Percentiles rank a stretch among this genome's conserved stretches.
Conservation (phyloP, 2,797 vertebrate genomes). For the Adelosebastes latens region DNA sequence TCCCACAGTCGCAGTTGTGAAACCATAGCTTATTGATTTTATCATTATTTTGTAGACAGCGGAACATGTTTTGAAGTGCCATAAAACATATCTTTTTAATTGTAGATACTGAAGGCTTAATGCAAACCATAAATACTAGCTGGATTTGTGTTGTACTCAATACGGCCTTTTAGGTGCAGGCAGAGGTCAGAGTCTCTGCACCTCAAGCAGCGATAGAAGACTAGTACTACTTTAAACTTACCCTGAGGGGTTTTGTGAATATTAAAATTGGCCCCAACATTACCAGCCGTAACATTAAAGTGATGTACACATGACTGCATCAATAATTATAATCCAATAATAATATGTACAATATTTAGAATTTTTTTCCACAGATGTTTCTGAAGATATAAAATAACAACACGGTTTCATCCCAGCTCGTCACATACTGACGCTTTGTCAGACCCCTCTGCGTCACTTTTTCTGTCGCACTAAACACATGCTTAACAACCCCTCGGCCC, state of each 20-base stretch:
- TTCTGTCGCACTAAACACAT: too few relatives aligned
- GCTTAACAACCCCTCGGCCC: too few relatives aligned
- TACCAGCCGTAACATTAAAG: neutral
- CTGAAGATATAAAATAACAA: too few relatives aligned
- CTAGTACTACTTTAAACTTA: neutral
- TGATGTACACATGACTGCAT: neutral
- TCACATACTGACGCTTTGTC: too few relatives aligned
- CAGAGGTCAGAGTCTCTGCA: neutral
- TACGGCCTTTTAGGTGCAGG: neutral
- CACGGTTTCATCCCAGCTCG: too few relatives aligned
- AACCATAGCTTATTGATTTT: neutral
- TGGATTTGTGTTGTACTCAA: neutral
- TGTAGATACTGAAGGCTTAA: neutral
- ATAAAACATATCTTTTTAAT: neutral
- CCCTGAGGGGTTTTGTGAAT: neutral
- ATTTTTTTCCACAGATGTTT: too few relatives aligned
- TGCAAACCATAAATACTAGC: neutral
- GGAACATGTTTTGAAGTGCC: neutral
- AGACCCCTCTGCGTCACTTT: too few relatives aligned
- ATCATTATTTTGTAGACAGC: neutral
- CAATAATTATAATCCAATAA: neutral
- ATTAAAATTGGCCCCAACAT: neutral
- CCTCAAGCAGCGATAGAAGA: neutral
- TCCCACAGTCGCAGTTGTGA: neutral
- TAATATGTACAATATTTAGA: neutral